Base-by-base conservation (phyloP, 1,140 invertebrate species). In the Caenorhabditis inopinata region DNA sequence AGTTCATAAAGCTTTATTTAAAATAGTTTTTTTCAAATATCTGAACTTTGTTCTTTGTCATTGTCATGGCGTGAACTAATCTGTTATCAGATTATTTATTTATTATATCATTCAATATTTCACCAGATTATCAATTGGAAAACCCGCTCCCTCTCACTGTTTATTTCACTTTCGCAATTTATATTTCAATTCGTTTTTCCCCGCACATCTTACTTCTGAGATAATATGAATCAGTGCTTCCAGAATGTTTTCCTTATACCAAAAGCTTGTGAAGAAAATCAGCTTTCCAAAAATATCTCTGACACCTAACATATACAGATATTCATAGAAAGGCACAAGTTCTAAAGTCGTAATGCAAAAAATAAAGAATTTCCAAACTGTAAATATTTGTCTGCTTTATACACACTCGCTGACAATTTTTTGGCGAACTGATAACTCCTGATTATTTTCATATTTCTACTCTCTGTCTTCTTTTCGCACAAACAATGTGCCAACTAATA, bases 331-430 rank as follows among this genome's bases (percentile, higher is more conserved):
- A 58, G 51, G 29, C 51, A 58, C 51, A 14, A n/a, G 51, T 58
- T 58, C 35, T 58, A 32, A 58, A 58, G 51, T 58, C 51, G 51
- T 58, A 16, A 11, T 23, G 58, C 58, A 68, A 21, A 68, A 68
- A 68, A 68, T 38, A 38, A 68, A 68, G 58, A 32, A n/a, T n/a
- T 68, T 21, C 32, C 35, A 68, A 68, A 68, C 58, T 68, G 58
- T 68, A 68, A 68, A 68, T 68, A 68, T 68, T 68, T 68, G 58
- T 68, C 23, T 25, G 23, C 27, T 25, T 21, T 32, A 68, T 29
- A 32, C 58, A 68, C 25, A 68, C 21, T 38, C 32, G 21, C 58
- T 35, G 38, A 14, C 58, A 42, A 29, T 68, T 38, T 29, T 16
- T 38, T 68, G 5, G 18, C 58, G 21, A 68, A 68, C 58, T 68